Evolutionary conservation across 2,113 vertebrate genomes (phyloP).

Genomic region (Hemichromis elongatus): DNA sequence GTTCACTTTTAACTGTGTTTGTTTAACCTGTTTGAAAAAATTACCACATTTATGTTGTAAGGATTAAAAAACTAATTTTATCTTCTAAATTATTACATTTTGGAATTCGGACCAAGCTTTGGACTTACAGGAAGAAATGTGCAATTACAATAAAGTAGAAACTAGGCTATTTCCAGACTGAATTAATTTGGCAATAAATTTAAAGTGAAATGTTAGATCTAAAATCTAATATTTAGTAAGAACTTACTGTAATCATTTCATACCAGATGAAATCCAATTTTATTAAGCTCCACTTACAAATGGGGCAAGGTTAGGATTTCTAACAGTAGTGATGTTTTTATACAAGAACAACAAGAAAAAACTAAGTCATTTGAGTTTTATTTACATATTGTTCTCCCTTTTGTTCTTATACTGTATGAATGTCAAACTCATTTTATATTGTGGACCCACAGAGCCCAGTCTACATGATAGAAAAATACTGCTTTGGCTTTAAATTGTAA

Average conservation of each 20-base stretch:
- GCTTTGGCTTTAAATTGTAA: rapidly evolving
- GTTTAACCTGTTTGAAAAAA: background rate
- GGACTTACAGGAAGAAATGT: background rate
- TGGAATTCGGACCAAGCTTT: background rate
- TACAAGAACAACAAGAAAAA: background rate
- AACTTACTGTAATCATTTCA: background rate
- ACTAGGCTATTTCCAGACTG: background rate
- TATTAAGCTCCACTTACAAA: background rate
- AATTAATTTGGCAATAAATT: background rate
- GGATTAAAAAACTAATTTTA: background rate
- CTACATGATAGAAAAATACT: background rate
- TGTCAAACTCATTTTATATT: background rate
- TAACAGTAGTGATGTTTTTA: background rate
- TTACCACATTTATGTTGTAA: background rate
- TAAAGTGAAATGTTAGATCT: background rate
- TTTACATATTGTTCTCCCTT: background rate
- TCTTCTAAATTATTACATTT: background rate
- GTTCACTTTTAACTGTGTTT: background rate
- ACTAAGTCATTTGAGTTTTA: background rate
- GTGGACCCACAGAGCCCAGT: background rate
- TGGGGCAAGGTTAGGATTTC: background rate
- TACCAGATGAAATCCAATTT: background rate
- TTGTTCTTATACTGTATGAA: background rate
- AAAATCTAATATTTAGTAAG: background rate
- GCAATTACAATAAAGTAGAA: background rate